Conservation (phyloP, 2,797 vertebrate species). For the Sitta carolinensis region DNA sequence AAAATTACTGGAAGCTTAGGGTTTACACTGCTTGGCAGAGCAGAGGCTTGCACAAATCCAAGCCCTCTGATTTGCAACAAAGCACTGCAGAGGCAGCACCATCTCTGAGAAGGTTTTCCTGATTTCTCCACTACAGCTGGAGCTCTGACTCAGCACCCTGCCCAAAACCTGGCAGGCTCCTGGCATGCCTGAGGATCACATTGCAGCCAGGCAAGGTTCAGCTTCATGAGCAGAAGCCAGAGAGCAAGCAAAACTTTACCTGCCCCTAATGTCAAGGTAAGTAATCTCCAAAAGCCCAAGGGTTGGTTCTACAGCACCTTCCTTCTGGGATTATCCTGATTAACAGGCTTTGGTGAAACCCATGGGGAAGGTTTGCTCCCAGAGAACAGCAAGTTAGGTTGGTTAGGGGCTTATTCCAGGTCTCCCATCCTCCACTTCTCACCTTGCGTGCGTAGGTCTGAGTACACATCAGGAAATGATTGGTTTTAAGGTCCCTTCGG, state of each 20-base stretch:
- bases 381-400: background rate
- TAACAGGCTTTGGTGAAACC: background rate
- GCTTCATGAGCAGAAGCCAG: background rate
- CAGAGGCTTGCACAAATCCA: background rate
- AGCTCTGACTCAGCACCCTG: constrained; percentile 9
- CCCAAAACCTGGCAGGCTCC: background rate
- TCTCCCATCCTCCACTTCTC: background rate
- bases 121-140: background rate
- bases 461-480: background rate
- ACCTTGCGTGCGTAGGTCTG: background rate
- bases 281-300: background rate
- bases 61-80: background rate
- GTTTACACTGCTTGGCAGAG: background rate
- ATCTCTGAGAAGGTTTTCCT: background rate
- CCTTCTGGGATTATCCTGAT: background rate
- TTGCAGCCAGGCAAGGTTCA: background rate
- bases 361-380: background rate
- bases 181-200: rapidly evolving
- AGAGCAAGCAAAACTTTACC: background rate
- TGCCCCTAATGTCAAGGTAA: background rate
- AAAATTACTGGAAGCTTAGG: background rate
- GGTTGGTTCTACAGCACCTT: background rate
- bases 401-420: background rate
- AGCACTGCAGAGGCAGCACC: background rate
- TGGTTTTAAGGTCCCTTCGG: background rate